A percentile compares a stretch with the other conserved stretches of the same genome.
phyloP scores from a whole-genome alignment of 2,113 vertebrate genomes.

The Steatornis caripensis region DNA sequence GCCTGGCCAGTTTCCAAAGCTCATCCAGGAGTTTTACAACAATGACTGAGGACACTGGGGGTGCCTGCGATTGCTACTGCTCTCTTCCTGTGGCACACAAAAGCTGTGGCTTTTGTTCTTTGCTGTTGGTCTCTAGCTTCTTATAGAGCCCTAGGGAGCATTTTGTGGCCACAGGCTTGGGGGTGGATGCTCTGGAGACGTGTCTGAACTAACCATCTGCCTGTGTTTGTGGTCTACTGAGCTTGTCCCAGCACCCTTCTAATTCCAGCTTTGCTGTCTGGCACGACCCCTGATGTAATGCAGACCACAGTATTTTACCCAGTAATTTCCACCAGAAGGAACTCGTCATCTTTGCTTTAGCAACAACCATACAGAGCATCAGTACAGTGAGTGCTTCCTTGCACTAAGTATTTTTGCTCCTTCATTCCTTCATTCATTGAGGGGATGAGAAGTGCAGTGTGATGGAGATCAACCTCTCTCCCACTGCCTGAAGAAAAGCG shows the following conservation, averaged over 20 bases:
- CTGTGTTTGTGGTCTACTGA: neutral
- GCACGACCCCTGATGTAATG: neutral
- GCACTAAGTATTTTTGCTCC: neutral
- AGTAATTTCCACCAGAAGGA: neutral
- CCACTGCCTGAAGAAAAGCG: neutral
- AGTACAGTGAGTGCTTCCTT: neutral
- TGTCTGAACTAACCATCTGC: neutral
- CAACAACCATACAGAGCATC: neutral
- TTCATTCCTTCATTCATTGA: neutral
- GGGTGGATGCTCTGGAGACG: neutral
- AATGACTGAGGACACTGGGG: neutral
- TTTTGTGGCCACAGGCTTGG: neutral
- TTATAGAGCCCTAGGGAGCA: neutral
- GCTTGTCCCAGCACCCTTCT: neutral
- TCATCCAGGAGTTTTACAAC: neutral
- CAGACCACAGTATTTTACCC: neutral
- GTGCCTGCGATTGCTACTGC: neutral
- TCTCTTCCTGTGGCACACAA: neutral
- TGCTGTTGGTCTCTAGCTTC: neutral
- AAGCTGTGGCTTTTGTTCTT: conserved; percentile 22
- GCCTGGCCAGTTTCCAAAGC: neutral
- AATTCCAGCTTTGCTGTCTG: neutral
- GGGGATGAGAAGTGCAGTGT: neutral
- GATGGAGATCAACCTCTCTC: neutral
- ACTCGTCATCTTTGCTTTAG: neutral